A percentile compares a stretch with the other conserved stretches of the same genome.
These are phyloP conservation scores for Oreortyx pictus DNA, from an alignment of 2,797 vertebrate species.

Conservation along the genomic window DNA sequence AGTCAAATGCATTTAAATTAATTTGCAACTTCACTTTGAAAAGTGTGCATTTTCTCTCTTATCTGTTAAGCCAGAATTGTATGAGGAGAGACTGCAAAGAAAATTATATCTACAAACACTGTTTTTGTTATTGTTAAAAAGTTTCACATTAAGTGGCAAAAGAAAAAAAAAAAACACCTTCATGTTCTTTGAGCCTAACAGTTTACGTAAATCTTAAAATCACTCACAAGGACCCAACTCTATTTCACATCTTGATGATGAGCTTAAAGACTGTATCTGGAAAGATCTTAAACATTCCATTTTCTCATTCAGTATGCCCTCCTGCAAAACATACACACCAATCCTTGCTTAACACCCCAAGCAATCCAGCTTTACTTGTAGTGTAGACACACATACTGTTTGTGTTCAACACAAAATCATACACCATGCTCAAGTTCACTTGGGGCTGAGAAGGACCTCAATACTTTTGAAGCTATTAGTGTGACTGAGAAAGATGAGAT, in stretches of 20 bases:
- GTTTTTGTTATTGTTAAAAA: background rate
- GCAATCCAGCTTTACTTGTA: background rate
- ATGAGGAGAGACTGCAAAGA: background rate
- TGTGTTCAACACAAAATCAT: background rate
- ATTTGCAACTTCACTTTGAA: background rate
- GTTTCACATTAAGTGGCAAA: background rate
- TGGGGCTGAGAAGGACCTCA: background rate
- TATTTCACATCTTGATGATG: background rate
- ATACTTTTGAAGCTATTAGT: background rate
- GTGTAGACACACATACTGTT: background rate
- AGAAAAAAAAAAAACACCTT: background rate
- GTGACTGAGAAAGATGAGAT: background rate
- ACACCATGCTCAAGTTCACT: background rate
- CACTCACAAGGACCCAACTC: background rate
- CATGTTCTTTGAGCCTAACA: background rate
- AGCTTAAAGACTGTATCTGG: background rate
- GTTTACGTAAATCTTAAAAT: background rate
- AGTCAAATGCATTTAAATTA: background rate
- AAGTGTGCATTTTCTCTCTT: constrained; percentile 11
- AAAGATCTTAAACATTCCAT: background rate
- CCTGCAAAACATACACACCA: background rate
- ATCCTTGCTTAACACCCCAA: background rate
- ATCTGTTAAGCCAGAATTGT: background rate
- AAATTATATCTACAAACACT: background rate
- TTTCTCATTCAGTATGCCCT: background rate